These are phyloP conservation scores for Muraenolepis orangiensis DNA, from an alignment of 2,797 vertebrate species.

Conservation along the genomic window DNA sequence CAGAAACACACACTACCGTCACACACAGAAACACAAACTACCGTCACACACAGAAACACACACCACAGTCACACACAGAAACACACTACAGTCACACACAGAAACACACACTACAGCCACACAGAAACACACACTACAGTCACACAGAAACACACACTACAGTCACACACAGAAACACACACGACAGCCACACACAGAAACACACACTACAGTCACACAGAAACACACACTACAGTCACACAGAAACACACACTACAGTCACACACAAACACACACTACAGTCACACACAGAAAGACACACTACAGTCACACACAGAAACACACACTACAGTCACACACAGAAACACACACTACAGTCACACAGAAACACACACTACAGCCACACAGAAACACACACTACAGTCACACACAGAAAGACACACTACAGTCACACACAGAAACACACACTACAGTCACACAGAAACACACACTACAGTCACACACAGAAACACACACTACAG, in stretches of 20 bases:
- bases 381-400: not conserved
- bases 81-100: slow-evolving; percentile 2
- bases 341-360: not conserved
- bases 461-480: not conserved
- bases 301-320: no score
- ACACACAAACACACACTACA: not conserved
- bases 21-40: not conserved
- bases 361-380: not conserved
- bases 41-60: not conserved
- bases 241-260: not conserved
- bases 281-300: not conserved
- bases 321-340: slow-evolving; percentile 2
- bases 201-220: not conserved
- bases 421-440: no score
- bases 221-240: not conserved
- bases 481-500: not conserved
- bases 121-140: not conserved
- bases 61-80: no score
- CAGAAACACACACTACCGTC: not conserved
- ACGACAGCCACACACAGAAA: no score
- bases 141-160: not conserved
- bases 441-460: not conserved
- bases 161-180: not conserved
- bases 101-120: not conserved
- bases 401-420: not conserved